These are phyloP conservation scores for Leucoraja erinaceus DNA, from an alignment of 2,113 vertebrate species.

Conservation along the genomic window DNA sequence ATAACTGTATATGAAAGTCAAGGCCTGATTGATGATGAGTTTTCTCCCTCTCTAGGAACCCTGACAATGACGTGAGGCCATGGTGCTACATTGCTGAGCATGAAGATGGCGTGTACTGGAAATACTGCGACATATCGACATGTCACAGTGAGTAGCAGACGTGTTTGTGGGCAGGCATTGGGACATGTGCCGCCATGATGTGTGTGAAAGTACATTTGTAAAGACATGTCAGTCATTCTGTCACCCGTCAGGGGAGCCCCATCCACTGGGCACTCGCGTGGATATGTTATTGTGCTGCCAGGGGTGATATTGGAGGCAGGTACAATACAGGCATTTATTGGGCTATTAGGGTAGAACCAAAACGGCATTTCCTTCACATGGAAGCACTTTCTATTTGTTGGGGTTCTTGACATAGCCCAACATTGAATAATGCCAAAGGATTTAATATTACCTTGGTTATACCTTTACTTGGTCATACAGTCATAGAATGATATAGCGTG, in stretches of 20 bases:
- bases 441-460: no score
- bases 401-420: no score
- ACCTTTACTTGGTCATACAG: no score
- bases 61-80: conserved; percentile 87
- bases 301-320: no score
- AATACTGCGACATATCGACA: conserved; percentile 85
- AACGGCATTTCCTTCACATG: no score
- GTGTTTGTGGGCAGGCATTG: neutral
- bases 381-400: no score
- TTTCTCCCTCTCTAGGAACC: conserved; percentile 67
- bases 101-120: conserved; percentile 90
- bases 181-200: neutral
- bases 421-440: no score
- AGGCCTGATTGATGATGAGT: neutral
- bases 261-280: no score
- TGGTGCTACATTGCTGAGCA: conserved; percentile 93
- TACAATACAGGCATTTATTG: no score
- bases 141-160: conserved; percentile 77
- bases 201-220: neutral
- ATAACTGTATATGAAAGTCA: neutral
- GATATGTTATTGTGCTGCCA: no score
- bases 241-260: neutral
- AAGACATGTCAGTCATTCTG: neutral
- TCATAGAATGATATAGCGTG: no score
- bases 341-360: no score